Conservation (phyloP, 2,113 vertebrate genomes). For the Gracilinanus agilis region DNA sequence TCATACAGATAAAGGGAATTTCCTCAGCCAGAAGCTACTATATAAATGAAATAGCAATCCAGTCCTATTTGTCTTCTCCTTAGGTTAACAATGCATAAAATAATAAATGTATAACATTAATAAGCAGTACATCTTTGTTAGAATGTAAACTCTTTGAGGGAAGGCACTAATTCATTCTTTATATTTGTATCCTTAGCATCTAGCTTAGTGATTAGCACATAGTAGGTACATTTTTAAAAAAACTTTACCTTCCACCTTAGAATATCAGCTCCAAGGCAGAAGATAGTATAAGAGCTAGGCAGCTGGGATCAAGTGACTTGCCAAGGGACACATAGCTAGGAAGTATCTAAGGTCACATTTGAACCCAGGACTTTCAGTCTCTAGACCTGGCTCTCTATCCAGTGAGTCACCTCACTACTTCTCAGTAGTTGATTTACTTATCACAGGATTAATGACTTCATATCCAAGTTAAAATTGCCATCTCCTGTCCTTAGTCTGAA, state of each 20-base stretch:
- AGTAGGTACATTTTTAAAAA: not conserved
- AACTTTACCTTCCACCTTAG: too few species aligned
- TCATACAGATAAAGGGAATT: not conserved
- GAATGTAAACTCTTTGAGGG: not conserved
- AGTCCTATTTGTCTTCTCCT: not conserved
- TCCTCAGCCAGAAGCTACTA: not conserved
- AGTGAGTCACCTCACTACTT: too few species aligned
- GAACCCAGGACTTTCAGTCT: too few species aligned
- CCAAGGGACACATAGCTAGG: too few species aligned
- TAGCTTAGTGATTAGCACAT: not conserved
- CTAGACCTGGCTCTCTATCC: too few species aligned
- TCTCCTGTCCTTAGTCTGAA: conserved; percentile 14
- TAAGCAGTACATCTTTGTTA: not conserved
- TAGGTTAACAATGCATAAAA: not conserved
- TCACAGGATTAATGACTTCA: not conserved
- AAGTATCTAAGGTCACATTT: too few species aligned
- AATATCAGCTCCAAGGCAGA: too few species aligned
- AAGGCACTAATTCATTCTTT: not conserved
- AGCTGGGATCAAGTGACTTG: too few species aligned
- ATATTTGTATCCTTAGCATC: not conserved
- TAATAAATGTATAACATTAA: not conserved
- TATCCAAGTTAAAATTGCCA: not conserved
- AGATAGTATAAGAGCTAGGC: too few species aligned
- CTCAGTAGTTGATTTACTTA: not conserved
- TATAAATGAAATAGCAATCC: not conserved